Conservation (phyloP, 2,797 vertebrate species). For the Zalophus californianus region DNA sequence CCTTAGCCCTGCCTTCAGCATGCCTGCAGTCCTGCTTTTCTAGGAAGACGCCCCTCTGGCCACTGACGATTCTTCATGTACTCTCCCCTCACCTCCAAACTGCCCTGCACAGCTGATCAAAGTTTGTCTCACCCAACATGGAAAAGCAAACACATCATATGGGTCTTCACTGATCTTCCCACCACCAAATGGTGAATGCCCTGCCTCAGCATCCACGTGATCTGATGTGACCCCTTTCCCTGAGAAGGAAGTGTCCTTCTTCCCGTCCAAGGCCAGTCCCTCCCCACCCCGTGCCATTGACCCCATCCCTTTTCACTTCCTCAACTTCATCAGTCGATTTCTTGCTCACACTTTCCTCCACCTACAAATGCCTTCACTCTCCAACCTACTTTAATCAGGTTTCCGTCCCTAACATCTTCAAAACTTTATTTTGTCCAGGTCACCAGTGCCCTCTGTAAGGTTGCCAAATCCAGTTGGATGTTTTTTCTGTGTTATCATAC, state of each 20-base stretch:
- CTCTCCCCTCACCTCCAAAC: too few species aligned
- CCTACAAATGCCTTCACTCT: not conserved
- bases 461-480: not conserved
- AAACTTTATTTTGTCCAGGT: not conserved
- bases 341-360: not conserved
- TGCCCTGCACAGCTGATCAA: not conserved
- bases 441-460: not conserved
- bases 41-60: too few species aligned
- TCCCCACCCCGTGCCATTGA: not conserved
- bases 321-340: not conserved
- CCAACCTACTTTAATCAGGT: not conserved
- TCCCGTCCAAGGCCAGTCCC: not conserved
- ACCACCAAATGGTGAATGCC: not conserved
- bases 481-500: not conserved
- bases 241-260: not conserved
- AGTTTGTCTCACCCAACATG: not conserved
- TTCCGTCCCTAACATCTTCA: not conserved
- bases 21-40: not conserved
- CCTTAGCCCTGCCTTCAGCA: not conserved
- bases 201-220: fast-evolving
- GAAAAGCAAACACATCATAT: not conserved
- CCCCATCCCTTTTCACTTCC: too few species aligned
- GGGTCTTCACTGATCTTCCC: not conserved
- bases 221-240: not conserved
- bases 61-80: fast-evolving